These are phyloP conservation scores for Cololabis saira DNA, from an alignment of 2,113 vertebrate species.

Conservation along the genomic window DNA sequence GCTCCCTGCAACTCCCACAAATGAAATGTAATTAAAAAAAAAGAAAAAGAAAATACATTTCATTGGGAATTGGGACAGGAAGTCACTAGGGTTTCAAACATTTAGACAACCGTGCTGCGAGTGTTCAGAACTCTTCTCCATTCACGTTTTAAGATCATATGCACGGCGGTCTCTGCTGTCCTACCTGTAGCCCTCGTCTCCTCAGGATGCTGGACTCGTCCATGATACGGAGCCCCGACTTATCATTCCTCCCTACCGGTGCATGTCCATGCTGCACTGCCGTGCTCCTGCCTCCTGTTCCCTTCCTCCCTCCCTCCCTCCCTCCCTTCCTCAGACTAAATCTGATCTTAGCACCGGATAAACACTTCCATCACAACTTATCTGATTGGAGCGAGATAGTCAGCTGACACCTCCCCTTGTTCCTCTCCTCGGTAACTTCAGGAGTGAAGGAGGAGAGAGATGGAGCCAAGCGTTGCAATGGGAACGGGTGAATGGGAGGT, in stretches of 20 bases:
- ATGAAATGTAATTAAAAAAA: constrained; percentile 17
- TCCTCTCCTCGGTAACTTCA: constrained; percentile 89
- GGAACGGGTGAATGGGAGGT: constrained; percentile 8
- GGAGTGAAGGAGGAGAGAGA: constrained; percentile 56
- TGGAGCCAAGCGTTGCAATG: constrained; percentile 22
- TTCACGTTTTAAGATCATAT: background rate
- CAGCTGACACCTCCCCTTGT: constrained; percentile 87
- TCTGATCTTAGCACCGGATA: constrained; percentile 91
- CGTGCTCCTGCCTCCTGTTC: constrained; percentile 65
- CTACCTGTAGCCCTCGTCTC: constrained; percentile 94
- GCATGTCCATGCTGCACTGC: constrained; percentile 84
- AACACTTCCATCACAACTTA: constrained; percentile 92
- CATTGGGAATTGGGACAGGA: constrained; percentile 44
- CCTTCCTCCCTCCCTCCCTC: constrained; percentile 45
- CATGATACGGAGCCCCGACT: constrained; percentile 81
- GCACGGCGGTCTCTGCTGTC: constrained; percentile 33
- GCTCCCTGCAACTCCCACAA: constrained; percentile 7
- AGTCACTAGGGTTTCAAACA: constrained; percentile 36
- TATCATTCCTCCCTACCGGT: constrained; percentile 79
- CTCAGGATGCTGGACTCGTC: constrained; percentile 95
- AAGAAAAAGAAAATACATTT: too few species aligned
- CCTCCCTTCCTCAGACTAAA: constrained; percentile 75
- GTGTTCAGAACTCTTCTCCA: background rate
- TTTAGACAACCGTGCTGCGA: constrained; percentile 21
- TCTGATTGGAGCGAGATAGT: constrained; percentile 90